phyloP scores from a whole-genome alignment of 2,113 vertebrate species.

The Sapajus apella region DNA sequence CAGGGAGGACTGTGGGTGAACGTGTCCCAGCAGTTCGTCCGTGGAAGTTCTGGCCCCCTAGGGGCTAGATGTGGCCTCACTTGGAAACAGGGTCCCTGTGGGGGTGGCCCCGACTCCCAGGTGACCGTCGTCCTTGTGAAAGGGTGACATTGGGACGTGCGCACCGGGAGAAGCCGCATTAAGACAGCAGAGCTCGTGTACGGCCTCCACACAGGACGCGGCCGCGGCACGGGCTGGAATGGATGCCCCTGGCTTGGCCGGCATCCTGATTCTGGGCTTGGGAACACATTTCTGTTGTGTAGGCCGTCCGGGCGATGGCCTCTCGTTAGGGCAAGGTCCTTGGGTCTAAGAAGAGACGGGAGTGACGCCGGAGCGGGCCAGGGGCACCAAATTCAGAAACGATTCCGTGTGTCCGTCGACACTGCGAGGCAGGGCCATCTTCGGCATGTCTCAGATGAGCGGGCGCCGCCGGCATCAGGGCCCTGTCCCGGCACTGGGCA shows the following conservation, averaged over 20 bases:
- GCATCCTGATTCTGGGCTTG: fast-evolving
- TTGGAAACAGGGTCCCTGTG: background rate
- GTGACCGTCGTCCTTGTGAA: background rate
- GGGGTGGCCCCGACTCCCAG: background rate
- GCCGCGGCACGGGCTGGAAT: fast-evolving
- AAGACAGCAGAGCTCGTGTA: background rate
- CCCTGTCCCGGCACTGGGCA: background rate
- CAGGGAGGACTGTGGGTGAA: too few species aligned
- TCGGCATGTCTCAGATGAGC: background rate
- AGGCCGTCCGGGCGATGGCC: background rate
- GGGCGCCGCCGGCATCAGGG: background rate
- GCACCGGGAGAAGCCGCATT: fast-evolving
- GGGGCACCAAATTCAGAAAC: too few species aligned
- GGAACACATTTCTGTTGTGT: background rate
- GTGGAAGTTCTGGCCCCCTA: background rate
- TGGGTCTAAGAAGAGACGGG: background rate
- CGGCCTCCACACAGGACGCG: fast-evolving
- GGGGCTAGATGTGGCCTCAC: background rate
- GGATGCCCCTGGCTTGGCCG: fast-evolving
- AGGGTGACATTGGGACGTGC: background rate
- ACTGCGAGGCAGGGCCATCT: background rate
- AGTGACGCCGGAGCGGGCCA: background rate
- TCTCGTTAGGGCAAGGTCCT: background rate
- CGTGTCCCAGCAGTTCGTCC: background rate
- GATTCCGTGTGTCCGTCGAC: background rate